These are phyloP conservation scores for Pomatostomus ruficeps DNA, from an alignment of 2,113 vertebrate genomes.

Conservation along the genomic window DNA sequence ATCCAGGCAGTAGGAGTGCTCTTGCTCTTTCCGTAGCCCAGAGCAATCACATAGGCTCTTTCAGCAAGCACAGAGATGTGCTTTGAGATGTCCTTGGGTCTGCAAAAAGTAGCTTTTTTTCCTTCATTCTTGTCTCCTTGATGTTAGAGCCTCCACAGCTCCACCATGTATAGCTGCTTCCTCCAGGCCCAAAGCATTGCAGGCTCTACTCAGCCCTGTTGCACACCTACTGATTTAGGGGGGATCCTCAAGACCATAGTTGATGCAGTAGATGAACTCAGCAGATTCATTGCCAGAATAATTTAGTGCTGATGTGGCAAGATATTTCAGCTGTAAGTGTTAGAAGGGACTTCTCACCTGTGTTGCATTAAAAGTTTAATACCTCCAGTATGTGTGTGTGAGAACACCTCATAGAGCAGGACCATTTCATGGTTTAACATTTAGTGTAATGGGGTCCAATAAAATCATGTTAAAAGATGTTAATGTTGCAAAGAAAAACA, in stretches of 20 bases:
- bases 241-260: not conserved
- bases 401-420: not conserved
- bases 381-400: not conserved
- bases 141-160: not conserved
- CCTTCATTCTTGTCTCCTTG: not conserved
- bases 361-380: constrained; percentile 10
- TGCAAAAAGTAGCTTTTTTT: not conserved
- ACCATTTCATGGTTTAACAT: not conserved
- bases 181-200: not conserved
- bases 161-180: not conserved
- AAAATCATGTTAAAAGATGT: constrained; percentile 45
- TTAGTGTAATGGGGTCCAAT: not conserved
- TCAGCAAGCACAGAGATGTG: not conserved
- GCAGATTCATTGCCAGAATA: not conserved
- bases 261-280: not conserved
- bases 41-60: not conserved
- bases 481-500: constrained; percentile 50
- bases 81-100: not conserved
- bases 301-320: constrained; percentile 7
- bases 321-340: constrained; percentile 5
- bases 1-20: not conserved
- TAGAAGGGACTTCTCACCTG: constrained; percentile 10
- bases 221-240: rapidly evolving
- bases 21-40: not conserved
- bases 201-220: not conserved